Conservation (phyloP, 2,888 invertebrate genomes). For the Oscheius sp. region DNA sequence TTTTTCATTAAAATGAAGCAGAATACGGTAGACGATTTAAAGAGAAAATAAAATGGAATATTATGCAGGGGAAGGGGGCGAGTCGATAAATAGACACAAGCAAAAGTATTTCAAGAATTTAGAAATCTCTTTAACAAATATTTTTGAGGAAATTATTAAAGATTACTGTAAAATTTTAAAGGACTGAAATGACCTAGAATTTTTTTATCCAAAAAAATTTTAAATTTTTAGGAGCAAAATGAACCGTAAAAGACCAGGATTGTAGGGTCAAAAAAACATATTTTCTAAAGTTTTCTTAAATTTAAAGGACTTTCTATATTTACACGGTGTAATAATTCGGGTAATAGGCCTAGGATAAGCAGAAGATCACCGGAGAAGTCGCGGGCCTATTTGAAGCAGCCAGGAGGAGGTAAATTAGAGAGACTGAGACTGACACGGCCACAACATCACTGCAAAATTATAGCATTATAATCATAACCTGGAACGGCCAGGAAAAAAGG, state of each 20-base stretch:
- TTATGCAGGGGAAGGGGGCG: not conserved
- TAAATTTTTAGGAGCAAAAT: constrained; percentile 23
- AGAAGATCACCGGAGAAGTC: not conserved
- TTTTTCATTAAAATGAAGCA: too few relatives aligned
- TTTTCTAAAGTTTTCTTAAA: not conserved
- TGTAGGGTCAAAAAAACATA: not conserved
- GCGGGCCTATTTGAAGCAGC: not conserved
- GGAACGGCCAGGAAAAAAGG: constrained; percentile 14
- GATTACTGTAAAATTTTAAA: not conserved
- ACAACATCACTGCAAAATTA: constrained; percentile 11
- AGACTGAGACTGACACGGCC: not conserved
- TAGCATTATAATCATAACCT: constrained; percentile 1
- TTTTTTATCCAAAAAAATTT: constrained; percentile 1
- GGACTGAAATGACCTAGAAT: not conserved
- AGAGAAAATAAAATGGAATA: too few relatives aligned
- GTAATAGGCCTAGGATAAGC: not conserved
- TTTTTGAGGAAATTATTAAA: not conserved
- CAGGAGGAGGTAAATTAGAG: constrained; percentile 1
- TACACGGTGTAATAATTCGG: not conserved
- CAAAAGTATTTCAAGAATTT: too few relatives aligned
- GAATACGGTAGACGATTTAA: too few relatives aligned
- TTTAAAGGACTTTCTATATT: too few relatives aligned
- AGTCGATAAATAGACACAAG: not conserved
- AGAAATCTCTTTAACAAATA: too few relatives aligned
- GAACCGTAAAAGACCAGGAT: constrained; percentile 29